Evolutionary conservation across 2,888 invertebrate species (phyloP).

Genomic region (Meganola albula): DNA sequence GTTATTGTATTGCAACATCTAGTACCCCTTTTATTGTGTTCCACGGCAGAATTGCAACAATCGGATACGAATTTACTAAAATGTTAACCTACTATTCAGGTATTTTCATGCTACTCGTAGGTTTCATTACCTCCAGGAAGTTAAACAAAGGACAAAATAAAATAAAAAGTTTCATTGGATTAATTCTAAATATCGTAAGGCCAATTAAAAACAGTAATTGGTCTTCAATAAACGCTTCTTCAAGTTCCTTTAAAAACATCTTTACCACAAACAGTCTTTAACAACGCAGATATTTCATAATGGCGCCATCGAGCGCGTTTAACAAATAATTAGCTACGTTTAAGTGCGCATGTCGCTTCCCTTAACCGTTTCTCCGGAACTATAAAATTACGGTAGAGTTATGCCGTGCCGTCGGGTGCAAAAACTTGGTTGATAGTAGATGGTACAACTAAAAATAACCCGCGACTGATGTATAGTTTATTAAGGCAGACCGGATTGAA

Average conservation of each 20-base stretch:
- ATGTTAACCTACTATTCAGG: no score
- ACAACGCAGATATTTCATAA: conserved; percentile 47
- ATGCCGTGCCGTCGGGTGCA: conserved; percentile 39
- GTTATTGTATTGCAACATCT: conserved; percentile 43
- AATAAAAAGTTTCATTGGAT: not conserved
- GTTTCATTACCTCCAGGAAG: not conserved
- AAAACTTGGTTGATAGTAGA: conserved; percentile 45
- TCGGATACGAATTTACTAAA: conserved; percentile 23
- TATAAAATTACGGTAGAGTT: conserved; percentile 56
- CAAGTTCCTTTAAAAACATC: conserved; percentile 16
- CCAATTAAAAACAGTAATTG: conserved; percentile 15
- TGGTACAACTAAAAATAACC: conserved; percentile 50
- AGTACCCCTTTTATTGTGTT: conserved; percentile 41
- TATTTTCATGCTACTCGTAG: no score
- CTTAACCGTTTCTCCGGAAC: conserved; percentile 62
- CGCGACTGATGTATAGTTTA: conserved; percentile 44
- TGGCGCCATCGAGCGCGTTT: conserved; percentile 50
- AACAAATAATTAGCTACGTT: conserved; percentile 49
- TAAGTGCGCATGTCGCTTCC: conserved; percentile 47
- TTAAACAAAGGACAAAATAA: not conserved
- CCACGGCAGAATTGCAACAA: conserved; percentile 37
- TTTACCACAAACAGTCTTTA: conserved; percentile 23
- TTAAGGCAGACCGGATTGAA: conserved; percentile 48
- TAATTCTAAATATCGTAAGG: conserved; percentile 7
- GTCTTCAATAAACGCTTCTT: conserved; percentile 19